Percentiles rank a stretch among this genome's conserved stretches.
phyloP scores from a whole-genome alignment of 64 coral and sea anemone species.

The Porites australiensis region DNA sequence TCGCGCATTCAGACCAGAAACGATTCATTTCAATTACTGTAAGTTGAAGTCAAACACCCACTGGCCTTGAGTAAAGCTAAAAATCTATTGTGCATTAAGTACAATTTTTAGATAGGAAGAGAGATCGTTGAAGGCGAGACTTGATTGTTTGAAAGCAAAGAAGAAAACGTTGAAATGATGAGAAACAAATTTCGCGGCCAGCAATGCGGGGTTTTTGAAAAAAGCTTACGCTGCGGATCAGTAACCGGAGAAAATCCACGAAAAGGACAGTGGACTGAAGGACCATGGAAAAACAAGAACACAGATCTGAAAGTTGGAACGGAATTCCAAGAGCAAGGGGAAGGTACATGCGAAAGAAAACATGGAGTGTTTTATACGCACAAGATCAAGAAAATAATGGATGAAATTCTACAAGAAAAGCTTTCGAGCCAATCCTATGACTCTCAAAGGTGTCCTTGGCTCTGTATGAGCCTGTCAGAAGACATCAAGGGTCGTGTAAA shows the following conservation, averaged over 20 bases:
- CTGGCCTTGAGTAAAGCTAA: not conserved
- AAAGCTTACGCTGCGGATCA: not conserved
- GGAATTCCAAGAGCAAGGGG: not conserved
- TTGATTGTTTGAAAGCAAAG: not conserved
- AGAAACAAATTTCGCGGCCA: not conserved
- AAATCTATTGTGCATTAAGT: not conserved
- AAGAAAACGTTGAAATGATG: not conserved
- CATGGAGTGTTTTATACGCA: constrained; percentile 30
- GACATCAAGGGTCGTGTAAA: constrained; percentile 62
- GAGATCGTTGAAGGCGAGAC: not conserved
- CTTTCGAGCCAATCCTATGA: constrained; percentile 47
- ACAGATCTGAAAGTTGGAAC: not conserved
- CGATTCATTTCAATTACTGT: not conserved
- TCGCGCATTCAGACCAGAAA: not conserved
- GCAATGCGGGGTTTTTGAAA: constrained; percentile 20
- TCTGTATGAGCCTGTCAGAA: constrained; percentile 52
- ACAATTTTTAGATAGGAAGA: not conserved
- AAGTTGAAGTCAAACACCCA: not conserved
- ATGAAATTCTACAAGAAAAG: constrained; percentile 55
- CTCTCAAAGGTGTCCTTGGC: not conserved
- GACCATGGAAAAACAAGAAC: not conserved
- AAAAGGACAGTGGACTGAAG: not conserved
- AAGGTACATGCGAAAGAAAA: not conserved
- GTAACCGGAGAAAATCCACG: not conserved
- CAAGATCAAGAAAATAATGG: constrained; percentile 62